Conservation (phyloP, 2,888 invertebrate species). For the Thera obeliscata region DNA sequence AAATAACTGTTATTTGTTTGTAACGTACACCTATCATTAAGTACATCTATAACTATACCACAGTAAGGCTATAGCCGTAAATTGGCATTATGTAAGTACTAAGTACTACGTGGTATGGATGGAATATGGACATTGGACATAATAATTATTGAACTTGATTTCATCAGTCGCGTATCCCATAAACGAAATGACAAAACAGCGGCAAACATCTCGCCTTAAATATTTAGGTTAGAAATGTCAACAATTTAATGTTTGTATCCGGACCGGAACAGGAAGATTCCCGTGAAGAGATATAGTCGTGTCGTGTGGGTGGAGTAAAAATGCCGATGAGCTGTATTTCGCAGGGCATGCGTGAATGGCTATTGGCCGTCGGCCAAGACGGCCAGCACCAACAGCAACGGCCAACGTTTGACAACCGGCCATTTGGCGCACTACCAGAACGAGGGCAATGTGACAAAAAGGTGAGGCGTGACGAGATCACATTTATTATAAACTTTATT, state of each 20-base stretch:
- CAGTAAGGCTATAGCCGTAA: constrained; percentile 13
- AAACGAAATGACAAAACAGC: constrained; percentile 19
- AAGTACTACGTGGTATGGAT: too few relatives aligned
- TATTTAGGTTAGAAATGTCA: constrained; percentile 35
- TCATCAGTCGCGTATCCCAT: constrained; percentile 17
- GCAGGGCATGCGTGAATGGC: constrained; percentile 61
- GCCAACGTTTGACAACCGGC: constrained; percentile 49
- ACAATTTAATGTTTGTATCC: constrained; percentile 35
- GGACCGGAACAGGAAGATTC: constrained; percentile 72
- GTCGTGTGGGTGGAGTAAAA: constrained; percentile 51
- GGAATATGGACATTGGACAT: not conserved
- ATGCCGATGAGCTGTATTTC: constrained; percentile 50
- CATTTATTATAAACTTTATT: constrained; percentile 38
- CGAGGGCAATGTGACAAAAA: constrained; percentile 63
- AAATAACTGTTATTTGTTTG: constrained; percentile 9
- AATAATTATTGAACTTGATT: constrained; percentile 26
- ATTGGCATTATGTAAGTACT: not conserved
- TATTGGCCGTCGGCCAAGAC: constrained; percentile 55
- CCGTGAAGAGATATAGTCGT: constrained; percentile 47
- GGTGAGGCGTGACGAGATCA: constrained; percentile 45
- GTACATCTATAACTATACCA: constrained; percentile 1
- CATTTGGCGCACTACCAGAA: constrained; percentile 66
- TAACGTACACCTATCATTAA: constrained; percentile 11
- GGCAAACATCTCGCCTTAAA: constrained; percentile 13
- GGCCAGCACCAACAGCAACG: constrained; percentile 48